Evolutionary conservation across 2,113 vertebrate genomes (phyloP).

Genomic region (Hydrolagus affinis): DNA sequence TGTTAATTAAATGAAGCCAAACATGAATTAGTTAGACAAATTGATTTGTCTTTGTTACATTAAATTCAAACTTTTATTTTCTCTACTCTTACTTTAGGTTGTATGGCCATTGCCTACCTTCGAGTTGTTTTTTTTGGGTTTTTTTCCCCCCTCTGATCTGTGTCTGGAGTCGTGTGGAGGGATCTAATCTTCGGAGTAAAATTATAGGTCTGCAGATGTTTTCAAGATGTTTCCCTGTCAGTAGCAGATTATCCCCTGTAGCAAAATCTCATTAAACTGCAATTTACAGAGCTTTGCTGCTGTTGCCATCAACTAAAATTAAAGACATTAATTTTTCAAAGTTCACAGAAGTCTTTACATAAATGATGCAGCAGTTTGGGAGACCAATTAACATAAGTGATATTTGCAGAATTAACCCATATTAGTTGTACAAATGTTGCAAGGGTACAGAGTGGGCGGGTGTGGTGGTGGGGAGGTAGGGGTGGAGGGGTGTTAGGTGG

Average conservation of each 20-base stretch:
- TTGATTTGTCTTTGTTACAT: conserved; percentile 63
- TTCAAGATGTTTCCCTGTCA: conserved; percentile 99
- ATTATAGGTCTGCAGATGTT: conserved; percentile 99
- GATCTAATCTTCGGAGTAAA: conserved; percentile 87
- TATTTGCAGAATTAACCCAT: conserved; percentile 93
- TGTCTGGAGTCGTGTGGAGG: conserved; percentile 68
- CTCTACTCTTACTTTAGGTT: conserved; percentile 53
- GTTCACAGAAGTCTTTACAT: conserved; percentile 94
- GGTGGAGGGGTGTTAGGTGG: conserved; percentile 60
- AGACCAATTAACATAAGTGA: conserved; percentile 94
- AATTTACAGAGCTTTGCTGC: conserved; percentile 99
- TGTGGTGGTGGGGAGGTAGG: conserved; percentile 45
- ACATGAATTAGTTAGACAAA: conserved; percentile 71
- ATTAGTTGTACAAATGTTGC: conserved; percentile 82
- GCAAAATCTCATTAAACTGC: conserved; percentile 99
- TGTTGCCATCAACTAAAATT: conserved; percentile 99
- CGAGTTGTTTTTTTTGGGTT: conserved; percentile 40
- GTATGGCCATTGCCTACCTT: conserved; percentile 57
- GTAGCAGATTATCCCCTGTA: conserved; percentile 99
- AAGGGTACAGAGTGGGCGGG: conserved; percentile 64
- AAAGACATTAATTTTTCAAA: conserved; percentile 99
- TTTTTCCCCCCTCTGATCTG: conserved; percentile 54
- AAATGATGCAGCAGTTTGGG: conserved; percentile 97
- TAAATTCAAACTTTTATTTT: conserved; percentile 50
- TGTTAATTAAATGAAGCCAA: conserved; percentile 78